These are phyloP conservation scores for Hyperoplus lanceolatus DNA, from an alignment of 2,797 vertebrate genomes.

Conservation along the genomic window DNA sequence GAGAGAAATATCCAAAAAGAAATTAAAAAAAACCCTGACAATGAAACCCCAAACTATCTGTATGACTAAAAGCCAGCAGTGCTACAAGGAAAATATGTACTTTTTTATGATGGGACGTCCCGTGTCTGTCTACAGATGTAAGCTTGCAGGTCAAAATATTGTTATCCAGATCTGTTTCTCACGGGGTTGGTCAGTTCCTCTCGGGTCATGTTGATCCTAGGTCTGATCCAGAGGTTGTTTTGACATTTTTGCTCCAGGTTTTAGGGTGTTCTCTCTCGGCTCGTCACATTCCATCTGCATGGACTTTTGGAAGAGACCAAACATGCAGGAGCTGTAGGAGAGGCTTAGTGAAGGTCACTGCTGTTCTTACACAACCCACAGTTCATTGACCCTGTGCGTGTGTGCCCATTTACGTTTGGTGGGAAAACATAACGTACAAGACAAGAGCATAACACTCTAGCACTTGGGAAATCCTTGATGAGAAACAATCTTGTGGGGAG, in stretches of 20 bases:
- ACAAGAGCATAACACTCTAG: conserved; percentile 56
- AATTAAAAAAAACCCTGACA: not conserved
- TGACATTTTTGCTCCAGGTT: conserved; percentile 46
- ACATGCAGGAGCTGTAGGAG: conserved; percentile 48
- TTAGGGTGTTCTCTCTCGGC: conserved; percentile 48
- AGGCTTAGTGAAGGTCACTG: conserved; percentile 56
- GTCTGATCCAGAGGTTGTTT: conserved; percentile 50
- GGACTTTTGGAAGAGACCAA: conserved; percentile 57
- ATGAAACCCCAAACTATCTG: conserved; percentile 3
- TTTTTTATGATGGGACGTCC: not conserved
- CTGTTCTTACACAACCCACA: conserved; percentile 75
- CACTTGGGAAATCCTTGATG: conserved; percentile 61
- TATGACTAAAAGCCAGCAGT: not conserved
- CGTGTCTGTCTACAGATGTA: not conserved
- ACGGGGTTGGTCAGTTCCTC: conserved; percentile 19
- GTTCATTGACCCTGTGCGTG: conserved; percentile 69
- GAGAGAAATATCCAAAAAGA: not conserved
- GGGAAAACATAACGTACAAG: conserved; percentile 58
- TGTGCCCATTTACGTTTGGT: conserved; percentile 33
- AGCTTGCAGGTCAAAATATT: conserved; percentile 7
- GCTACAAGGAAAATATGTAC: not conserved
- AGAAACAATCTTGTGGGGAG: conserved; percentile 50
- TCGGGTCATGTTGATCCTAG: conserved; percentile 25
- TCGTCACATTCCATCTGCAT: conserved; percentile 71
- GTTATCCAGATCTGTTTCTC: conserved; percentile 52